phyloP scores from a whole-genome alignment of 2,888 invertebrate genomes.

The Lepidonotus clava region DNA sequence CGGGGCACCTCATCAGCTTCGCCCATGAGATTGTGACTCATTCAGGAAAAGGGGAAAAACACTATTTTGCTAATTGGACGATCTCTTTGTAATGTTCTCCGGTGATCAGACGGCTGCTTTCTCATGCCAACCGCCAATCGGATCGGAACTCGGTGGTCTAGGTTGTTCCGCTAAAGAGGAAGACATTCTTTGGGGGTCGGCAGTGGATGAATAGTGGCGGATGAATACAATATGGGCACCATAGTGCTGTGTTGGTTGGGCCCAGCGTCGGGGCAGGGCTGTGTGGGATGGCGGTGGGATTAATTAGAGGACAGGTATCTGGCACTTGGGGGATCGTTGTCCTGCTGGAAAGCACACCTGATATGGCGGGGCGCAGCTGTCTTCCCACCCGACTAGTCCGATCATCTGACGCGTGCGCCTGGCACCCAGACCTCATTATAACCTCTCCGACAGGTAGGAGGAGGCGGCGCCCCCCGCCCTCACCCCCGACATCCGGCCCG shows the following conservation, averaged over 20 bases:
- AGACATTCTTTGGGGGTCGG: conserved; percentile 13
- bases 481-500: background rate
- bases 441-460: background rate
- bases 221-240: background rate
- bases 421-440: background rate
- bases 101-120: no score
- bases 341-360: background rate
- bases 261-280: background rate
- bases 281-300: background rate
- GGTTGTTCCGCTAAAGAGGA: background rate
- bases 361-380: background rate
- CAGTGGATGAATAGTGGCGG: background rate
- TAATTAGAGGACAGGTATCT: conserved; percentile 24
- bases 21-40: background rate
- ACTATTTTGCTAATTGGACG: conserved; percentile 26
- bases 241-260: background rate
- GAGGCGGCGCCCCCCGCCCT: no score
- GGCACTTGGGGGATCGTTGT: background rate
- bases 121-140: background rate
- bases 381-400: background rate
- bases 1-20: background rate
- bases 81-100: background rate
- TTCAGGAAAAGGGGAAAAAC: background rate
- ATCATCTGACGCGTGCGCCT: background rate
- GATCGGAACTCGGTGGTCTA: background rate